Evolutionary conservation across 2,113 vertebrate species (phyloP), one percentile per base, ranked within the genome.

Genomic region (Porphyrio hochstetteri): DNA sequence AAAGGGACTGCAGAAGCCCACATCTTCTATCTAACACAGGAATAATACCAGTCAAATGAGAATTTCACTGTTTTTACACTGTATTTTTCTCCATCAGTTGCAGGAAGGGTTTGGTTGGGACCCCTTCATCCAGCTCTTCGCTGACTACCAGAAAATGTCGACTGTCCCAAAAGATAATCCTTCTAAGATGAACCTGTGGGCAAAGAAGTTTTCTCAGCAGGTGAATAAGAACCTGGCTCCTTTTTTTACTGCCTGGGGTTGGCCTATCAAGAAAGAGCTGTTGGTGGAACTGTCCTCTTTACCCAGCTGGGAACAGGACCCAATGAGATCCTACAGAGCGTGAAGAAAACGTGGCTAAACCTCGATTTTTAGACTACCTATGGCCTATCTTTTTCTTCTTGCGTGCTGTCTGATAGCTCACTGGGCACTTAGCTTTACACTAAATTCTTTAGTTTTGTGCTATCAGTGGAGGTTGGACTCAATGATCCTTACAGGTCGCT

Each of bases 81-180:
- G 31, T 84, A 23, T 90, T 91, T 56, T 84, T 71, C 57, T 94
- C 52, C 29, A 57, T 78, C 86, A 98, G 98, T 95, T 98, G 59
- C 98, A 98, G 92, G 98, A 98, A 89, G 97, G 96, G 27, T 98
- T 98, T 94, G 98, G 98, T 20, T 98, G 98, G 98, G 97, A 98
- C 29, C 97, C 98, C 0, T 98, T 98, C 83, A 98, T 42, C 53
- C 96, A 82, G 12, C 85, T 98, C 46, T 98, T 98, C 92, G 96
- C 96, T 4, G 97, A 98, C 68, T 98, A 98, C 42, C 97, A 98
- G 61, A 97, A 95, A 81, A 97, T 98, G 87, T 88, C 96, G 46
- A 65, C 46, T 24, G 18, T 96, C 75, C 94, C 97, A 79, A 96
- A 96, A 29, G 96, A 97, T 68, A 98, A 97, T 1, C 9, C 88